A percentile compares a stretch with the other conserved stretches of the same genome.
phyloP scores from a whole-genome alignment of 2,888 invertebrate species.

The Lottia scabra region DNA sequence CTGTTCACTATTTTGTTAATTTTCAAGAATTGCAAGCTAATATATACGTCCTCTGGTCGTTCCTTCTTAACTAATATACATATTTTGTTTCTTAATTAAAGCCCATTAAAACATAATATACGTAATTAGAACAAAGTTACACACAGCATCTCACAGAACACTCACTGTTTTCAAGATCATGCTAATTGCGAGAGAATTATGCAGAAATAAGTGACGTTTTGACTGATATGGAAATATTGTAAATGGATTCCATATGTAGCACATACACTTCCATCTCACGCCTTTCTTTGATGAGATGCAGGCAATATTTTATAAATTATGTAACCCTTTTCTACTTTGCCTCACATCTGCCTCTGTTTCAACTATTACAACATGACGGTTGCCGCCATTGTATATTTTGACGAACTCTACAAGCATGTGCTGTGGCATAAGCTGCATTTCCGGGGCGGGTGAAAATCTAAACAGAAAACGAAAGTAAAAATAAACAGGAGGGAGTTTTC shows the following conservation, averaged over 20 bases:
- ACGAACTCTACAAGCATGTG: neutral
- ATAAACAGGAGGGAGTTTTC: neutral
- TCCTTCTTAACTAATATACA: too few species aligned
- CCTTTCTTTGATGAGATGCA: conserved; percentile 1
- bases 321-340: neutral
- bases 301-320: conserved; percentile 2
- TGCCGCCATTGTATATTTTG: neutral
- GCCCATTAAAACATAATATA: too few species aligned
- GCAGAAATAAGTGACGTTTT: too few species aligned
- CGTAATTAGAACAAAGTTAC: too few species aligned
- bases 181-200: too few species aligned
- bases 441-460: conserved; percentile 2
- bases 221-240: neutral
- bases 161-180: too few species aligned
- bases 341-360: neutral
- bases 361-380: neutral
- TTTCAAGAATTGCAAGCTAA: too few species aligned
- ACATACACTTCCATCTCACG: neutral
- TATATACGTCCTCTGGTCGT: too few species aligned
- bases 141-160: too few species aligned
- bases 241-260: neutral
- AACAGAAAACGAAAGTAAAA: conserved; percentile 4
- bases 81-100: too few species aligned
- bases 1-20: too few species aligned
- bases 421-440: conserved; percentile 1